A percentile compares a stretch with the other conserved stretches of the same genome.
Conservation (phyloP, 1,140 invertebrate genomes). For the Brevipalpus yothersi region DNA sequence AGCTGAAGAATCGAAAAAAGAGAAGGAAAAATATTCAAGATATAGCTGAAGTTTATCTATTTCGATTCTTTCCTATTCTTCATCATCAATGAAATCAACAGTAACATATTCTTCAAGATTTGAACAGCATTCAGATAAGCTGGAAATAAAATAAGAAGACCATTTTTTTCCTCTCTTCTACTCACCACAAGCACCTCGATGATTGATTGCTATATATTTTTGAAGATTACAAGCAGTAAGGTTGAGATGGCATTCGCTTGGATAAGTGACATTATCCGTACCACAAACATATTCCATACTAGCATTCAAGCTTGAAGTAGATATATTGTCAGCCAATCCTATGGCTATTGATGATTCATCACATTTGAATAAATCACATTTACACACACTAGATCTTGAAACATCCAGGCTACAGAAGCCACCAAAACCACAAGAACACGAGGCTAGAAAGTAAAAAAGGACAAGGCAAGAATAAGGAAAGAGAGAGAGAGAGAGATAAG, state of each 20-base stretch:
- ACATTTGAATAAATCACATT: neutral
- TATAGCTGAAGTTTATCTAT: too few species aligned
- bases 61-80: too few species aligned
- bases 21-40: too few species aligned
- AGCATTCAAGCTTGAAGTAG: neutral
- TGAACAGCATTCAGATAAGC: neutral
- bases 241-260: slow-evolving; percentile 37
- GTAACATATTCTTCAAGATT: too few species aligned
- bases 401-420: neutral
- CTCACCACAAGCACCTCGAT: slow-evolving; percentile 48
- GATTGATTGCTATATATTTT: slow-evolving; percentile 36
- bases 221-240: slow-evolving; percentile 40
- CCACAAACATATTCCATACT: slow-evolving; percentile 42
- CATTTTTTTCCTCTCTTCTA: neutral
- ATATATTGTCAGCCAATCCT: slow-evolving; percentile 11
- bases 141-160: neutral
- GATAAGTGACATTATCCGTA: slow-evolving; percentile 49
- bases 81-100: too few species aligned
- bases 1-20: too few species aligned
- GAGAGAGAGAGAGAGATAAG: too few species aligned
- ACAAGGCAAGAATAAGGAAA: too few species aligned
- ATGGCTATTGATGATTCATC: neutral
- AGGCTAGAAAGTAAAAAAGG: too few species aligned
- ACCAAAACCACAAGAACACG: neutral
- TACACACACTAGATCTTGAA: neutral